A percentile compares a stretch with the other conserved stretches of the same genome.
phyloP scores from a whole-genome alignment of 2,797 vertebrate genomes.

The Rhinogobio ventralis region DNA sequence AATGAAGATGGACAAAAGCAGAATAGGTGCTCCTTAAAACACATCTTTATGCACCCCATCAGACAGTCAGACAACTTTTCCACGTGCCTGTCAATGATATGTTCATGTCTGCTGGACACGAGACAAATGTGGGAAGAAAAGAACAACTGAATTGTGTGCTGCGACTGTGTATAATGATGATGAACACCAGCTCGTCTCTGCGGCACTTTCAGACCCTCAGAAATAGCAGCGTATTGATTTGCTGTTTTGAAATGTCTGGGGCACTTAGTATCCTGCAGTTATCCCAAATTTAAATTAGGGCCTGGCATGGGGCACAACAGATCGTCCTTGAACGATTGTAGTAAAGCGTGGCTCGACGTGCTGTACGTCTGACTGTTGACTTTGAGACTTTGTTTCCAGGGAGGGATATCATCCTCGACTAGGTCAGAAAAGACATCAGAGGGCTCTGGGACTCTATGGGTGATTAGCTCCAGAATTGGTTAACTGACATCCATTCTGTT shows the following conservation, averaged over 20 bases:
- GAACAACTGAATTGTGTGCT: neutral
- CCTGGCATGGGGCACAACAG: neutral
- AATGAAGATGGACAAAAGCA: too few relatives aligned
- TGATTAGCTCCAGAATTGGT: constrained; percentile 48
- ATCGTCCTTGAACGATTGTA: constrained; percentile 16
- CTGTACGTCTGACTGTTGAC: constrained; percentile 10
- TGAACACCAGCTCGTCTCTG: constrained; percentile 51
- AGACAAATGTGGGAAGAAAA: constrained; percentile 7
- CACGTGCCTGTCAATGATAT: neutral
- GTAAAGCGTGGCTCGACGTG: neutral
- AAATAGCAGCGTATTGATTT: constrained; percentile 57
- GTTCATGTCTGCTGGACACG: neutral
- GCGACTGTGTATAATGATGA: constrained; percentile 52
- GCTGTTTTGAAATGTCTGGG: constrained; percentile 40
- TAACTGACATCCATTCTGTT: constrained; percentile 35
- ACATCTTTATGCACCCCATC: neutral
- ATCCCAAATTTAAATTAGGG: constrained; percentile 50
- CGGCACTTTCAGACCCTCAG: constrained; percentile 27
- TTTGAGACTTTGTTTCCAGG: constrained; percentile 28
- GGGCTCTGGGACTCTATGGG: constrained; percentile 23
- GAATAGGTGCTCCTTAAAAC: neutral
- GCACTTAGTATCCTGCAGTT: constrained; percentile 34
- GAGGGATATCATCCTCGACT: neutral
- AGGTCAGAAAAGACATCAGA: constrained; percentile 46
- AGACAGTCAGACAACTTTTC: neutral